Evolutionary conservation across 2,888 invertebrate species (phyloP), one percentile per base, ranked within the genome.

Genomic region (Zygogramma bicolorata): DNA sequence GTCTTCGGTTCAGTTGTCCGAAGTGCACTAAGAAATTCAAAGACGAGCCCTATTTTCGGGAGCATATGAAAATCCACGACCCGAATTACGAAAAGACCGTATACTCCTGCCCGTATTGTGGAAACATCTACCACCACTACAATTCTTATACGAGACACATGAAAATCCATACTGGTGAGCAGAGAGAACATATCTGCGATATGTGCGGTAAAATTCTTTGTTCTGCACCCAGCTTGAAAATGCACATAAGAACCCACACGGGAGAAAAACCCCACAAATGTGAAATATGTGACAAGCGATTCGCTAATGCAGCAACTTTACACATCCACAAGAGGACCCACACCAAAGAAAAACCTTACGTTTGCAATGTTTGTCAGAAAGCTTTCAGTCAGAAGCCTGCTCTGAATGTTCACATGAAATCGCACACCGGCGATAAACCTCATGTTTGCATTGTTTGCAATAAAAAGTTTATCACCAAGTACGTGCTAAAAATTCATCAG

Each of bases 361-460:
- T 65, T 25, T 81, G 83, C 62, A 75, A 70, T 6, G 58, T 66
- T 7, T 81, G 91, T 74, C 89, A 89, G 0, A 89, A 89, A 73
- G 88, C 88, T 38, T 89, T 90, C 77, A 87, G 89, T 0, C 89
- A 90, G 53, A 88, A 89, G 34, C 87, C 89, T 8, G 87, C 88
- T 0, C 82, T 90, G 15, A 88, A 88, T 6, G 73, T 76, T 7
- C 81, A 81, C 68, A 77, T 78, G 68, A 74, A 75, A 40, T 71
- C 73, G 6, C 79, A 79, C 46, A 71, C 77, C 8, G 79, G 80
- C 13, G 76, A 76, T 34, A 79, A 74, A 63, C 78, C 78, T 1
- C 75, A 79, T 72, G 84, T 88, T 0, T 91, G 91, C 65, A 53
- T 70, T 1, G 59, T 75, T 18, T 80, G 80, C 61, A 67, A 60